A percentile compares a stretch with the other conserved stretches of the same genome.
These are phyloP conservation scores for Diadumene lineata DNA, from an alignment of 92 coral and sea anemone species.

Conservation along the genomic window DNA sequence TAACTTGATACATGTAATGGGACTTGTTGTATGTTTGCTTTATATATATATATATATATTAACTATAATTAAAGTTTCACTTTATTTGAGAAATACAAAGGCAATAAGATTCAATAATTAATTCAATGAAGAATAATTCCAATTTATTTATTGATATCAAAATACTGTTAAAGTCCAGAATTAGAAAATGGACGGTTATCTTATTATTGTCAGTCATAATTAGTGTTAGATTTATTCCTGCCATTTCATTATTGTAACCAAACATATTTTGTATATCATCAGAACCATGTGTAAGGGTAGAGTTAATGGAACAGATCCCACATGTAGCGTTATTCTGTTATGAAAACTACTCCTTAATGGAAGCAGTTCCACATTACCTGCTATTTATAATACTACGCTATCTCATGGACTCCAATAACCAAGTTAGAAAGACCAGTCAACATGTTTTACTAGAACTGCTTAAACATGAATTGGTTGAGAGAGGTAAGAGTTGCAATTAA, in stretches of 20 bases:
- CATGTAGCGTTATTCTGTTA: slow-evolving; percentile 95
- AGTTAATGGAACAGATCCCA: slow-evolving; percentile 98
- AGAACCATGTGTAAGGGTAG: slow-evolving; percentile 98
- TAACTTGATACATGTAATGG: too few species aligned
- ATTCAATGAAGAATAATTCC: too few species aligned
- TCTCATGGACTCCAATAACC: slow-evolving; percentile 93
- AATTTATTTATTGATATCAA: too few species aligned
- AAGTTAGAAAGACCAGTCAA: slow-evolving; percentile 97
- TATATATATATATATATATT: too few species aligned
- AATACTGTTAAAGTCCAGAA: too few species aligned
- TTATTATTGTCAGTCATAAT: too few species aligned
- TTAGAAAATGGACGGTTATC: too few species aligned
- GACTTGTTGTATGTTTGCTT: too few species aligned
- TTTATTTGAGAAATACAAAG: too few species aligned
- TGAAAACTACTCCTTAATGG: slow-evolving; percentile 88
- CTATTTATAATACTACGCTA: slow-evolving; percentile 86
- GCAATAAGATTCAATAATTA: too few species aligned
- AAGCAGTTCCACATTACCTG: slow-evolving; percentile 93
- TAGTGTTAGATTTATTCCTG: not conserved
- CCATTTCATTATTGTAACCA: not conserved
- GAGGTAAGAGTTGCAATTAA: slow-evolving; percentile 52
- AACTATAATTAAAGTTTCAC: too few species aligned
- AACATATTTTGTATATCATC: not conserved
- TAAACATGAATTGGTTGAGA: slow-evolving; percentile 92
- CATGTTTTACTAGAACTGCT: slow-evolving; percentile 88